Base-by-base conservation (phyloP, 2,888 invertebrate genomes). In the Pandemis cinnamomeana region DNA sequence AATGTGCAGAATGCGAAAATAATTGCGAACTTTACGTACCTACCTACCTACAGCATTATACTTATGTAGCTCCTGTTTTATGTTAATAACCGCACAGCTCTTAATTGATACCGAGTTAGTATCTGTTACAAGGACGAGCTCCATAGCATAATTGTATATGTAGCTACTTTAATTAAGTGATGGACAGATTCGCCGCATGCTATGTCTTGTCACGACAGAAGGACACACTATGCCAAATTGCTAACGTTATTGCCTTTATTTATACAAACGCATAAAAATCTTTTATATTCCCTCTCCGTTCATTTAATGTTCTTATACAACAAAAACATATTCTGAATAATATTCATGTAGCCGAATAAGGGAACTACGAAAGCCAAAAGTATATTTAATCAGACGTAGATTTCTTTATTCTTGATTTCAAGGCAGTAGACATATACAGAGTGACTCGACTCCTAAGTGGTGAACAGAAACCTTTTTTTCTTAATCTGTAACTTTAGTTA, bases 51-150 rank as follows among this genome's bases (percentile, higher is more conserved):
- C 55, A n/a, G 6, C 7, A 51, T 51, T 51, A 51, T 51, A 51
- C n/a, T 51, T 51, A n/a, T 51, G 20, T 42, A 42, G 36, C 15
- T 8, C 66, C 48, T 75, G 51, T 75, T 75, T 68, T 67, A 68
- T 69, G 71, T 69, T 69, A 71, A 66, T 85, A 85, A 85, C 80
- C 77, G 81, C 79, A 77, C 73, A 79, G 79, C 80, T 80, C 83
- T 87, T 86, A 89, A 88, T 88, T 89, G 87, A 86, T 86, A 84
- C 82, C 78, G 80, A 81, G 81, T 79, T 81, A 78, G 78, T 86
- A 89, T 87, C 81, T 86, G 89, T 86, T 88, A 89, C 89, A 89
- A 90, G 89, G 89, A 85, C 89, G 80, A 75, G 64, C 75, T 71
- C 81, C 72, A 80, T 80, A 63, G 61, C 72, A 71, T 42, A 66